Evolutionary conservation across 2,797 vertebrate genomes (phyloP).

Genomic region (Neosilurus mollespiculum): DNA sequence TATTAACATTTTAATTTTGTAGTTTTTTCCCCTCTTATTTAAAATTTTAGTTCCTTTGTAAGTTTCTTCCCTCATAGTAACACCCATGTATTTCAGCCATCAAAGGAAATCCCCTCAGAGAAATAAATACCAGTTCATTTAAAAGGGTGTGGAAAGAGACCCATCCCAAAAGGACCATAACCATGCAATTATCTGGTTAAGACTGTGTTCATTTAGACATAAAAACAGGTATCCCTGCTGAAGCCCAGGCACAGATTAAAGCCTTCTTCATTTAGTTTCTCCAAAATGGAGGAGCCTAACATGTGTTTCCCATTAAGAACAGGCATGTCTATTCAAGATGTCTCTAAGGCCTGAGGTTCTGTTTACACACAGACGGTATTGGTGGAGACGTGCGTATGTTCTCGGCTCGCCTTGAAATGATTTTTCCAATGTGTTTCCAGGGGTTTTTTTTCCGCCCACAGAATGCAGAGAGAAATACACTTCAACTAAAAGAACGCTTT

Average conservation of each 20-base stretch:
- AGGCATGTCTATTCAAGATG: constrained; percentile 65
- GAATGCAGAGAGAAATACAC: constrained; percentile 20
- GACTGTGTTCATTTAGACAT: constrained; percentile 49
- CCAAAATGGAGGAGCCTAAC: constrained; percentile 53
- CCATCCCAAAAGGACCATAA: constrained; percentile 31
- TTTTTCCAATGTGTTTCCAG: constrained; percentile 24
- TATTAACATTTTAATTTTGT: constrained; percentile 65
- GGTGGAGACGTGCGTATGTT: constrained; percentile 13
- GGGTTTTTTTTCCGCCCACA: neutral
- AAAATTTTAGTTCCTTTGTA: neutral
- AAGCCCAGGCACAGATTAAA: constrained; percentile 50
- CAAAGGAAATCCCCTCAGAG: neutral
- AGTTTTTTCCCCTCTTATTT: neutral
- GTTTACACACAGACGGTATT: constrained; percentile 40
- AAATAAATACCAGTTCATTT: constrained; percentile 41
- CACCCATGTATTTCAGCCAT: constrained; percentile 8
- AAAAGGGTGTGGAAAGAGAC: constrained; percentile 45
- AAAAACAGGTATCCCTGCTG: constrained; percentile 48
- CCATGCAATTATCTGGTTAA: constrained; percentile 51
- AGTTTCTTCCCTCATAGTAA: neutral
- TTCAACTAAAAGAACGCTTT: constrained; percentile 10
- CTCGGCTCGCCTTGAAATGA: constrained; percentile 35
- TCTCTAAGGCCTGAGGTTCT: constrained; percentile 36
- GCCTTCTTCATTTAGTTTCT: constrained; percentile 36
- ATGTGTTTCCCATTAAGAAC: constrained; percentile 69